These are phyloP conservation scores for Diadophis punctatus DNA, from an alignment of 2,113 vertebrate species.

Conservation along the genomic window DNA sequence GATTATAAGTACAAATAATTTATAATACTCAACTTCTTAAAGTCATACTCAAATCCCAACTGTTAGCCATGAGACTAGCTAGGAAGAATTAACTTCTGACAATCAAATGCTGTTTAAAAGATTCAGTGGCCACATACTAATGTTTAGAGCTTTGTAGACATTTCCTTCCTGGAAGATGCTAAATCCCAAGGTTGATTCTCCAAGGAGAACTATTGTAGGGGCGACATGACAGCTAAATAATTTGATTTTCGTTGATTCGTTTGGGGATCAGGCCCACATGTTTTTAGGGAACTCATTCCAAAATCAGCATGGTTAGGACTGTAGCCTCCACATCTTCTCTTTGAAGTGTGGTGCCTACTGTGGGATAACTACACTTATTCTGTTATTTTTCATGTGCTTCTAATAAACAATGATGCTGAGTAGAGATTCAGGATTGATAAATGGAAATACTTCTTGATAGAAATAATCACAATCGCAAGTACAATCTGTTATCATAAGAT, in stretches of 20 bases:
- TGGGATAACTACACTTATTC: not conserved
- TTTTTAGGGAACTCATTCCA: not conserved
- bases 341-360: not conserved
- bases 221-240: not conserved
- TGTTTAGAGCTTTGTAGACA: not conserved
- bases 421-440: not conserved
- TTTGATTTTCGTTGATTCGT: not conserved
- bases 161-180: not conserved
- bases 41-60: not conserved
- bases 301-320: not conserved
- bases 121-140: not conserved
- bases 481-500: not conserved
- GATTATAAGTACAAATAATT: not conserved
- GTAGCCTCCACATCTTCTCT: not conserved
- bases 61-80: not conserved
- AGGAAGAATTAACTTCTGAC: not conserved
- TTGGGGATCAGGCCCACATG: not conserved
- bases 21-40: not conserved
- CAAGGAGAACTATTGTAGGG: not conserved
- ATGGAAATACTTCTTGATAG: not conserved
- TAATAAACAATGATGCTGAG: not conserved
- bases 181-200: not conserved
- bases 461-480: not conserved
- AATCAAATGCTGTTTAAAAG: not conserved
- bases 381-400: not conserved